These are phyloP conservation scores for Siderastrea siderea DNA, from an alignment of 92 coral and sea anemone genomes.

Conservation along the genomic window DNA sequence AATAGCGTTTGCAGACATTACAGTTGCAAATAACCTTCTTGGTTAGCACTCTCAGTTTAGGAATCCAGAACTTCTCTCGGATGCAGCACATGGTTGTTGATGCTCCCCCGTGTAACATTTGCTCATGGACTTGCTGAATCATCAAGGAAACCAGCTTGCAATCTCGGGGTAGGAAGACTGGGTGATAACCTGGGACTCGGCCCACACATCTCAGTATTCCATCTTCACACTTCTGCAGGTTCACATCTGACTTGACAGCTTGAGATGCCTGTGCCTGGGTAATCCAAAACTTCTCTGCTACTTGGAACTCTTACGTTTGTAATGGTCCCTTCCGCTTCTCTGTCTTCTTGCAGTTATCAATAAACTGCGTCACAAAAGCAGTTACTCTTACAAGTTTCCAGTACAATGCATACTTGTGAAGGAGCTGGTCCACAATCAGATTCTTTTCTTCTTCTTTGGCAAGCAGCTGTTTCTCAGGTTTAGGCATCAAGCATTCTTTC, in stretches of 20 bases:
- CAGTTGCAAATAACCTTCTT: constrained; percentile 62
- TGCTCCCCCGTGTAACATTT: constrained; percentile 77
- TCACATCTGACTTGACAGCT: background rate
- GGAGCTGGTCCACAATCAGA: too few relatives aligned
- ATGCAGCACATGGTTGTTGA: constrained; percentile 62
- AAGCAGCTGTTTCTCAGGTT: constrained; percentile 59
- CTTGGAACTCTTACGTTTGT: constrained; percentile 36
- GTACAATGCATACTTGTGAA: background rate
- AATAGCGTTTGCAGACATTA: constrained; percentile 48
- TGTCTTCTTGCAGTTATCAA: constrained; percentile 43
- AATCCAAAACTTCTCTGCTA: constrained; percentile 30
- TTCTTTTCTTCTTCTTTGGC: constrained; percentile 23
- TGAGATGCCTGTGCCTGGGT: background rate
- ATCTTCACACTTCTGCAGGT: too few relatives aligned
- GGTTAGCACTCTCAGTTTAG: constrained; percentile 60
- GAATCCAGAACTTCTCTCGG: constrained; percentile 73
- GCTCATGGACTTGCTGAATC: constrained; percentile 53
- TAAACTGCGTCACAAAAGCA: constrained; percentile 59
- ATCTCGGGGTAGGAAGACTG: constrained; percentile 55
- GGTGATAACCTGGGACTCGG: constrained; percentile 54
- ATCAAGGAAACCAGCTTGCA: constrained; percentile 46
- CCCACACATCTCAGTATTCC: constrained; percentile 65
- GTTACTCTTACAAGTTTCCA: constrained; percentile 67
- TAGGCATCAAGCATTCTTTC: constrained; percentile 45
- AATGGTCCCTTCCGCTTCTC: constrained; percentile 50